Conservation (phyloP, 2,888 invertebrate species). For the Siphlonurus alternatus region DNA sequence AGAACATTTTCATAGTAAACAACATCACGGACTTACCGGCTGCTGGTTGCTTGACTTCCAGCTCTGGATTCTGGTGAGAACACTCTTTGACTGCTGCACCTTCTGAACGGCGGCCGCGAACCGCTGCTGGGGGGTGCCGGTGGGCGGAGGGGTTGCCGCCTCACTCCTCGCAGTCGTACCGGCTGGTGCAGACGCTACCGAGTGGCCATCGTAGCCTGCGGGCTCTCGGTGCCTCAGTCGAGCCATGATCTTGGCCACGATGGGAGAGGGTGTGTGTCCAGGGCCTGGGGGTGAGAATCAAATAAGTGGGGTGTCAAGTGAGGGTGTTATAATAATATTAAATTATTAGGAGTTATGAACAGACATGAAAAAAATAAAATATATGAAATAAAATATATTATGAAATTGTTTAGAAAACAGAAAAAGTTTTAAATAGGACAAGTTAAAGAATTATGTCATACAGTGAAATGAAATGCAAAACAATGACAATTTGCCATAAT, state of each 20-base stretch:
- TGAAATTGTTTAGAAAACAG: too few species aligned
- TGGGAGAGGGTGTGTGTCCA: slow-evolving; percentile 60
- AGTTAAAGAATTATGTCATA: too few species aligned
- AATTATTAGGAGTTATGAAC: too few species aligned
- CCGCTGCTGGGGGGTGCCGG: not conserved
- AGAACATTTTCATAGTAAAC: too few species aligned
- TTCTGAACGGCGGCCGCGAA: not conserved
- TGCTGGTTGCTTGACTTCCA: not conserved
- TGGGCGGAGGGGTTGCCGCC: not conserved
- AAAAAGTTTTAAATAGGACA: too few species aligned
- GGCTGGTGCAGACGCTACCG: slow-evolving; percentile 6
- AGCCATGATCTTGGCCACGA: slow-evolving; percentile 67
- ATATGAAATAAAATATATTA: too few species aligned
- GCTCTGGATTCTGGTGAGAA: slow-evolving; percentile 1
- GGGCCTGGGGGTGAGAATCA: slow-evolving; percentile 37
- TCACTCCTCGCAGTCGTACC: not conserved
- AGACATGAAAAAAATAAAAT: slow-evolving; percentile 17
- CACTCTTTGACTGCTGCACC: not conserved
- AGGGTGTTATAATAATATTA: too few species aligned
- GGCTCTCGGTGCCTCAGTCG: slow-evolving; percentile 12
- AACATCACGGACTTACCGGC: too few species aligned
- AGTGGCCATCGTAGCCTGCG: slow-evolving; percentile 5
- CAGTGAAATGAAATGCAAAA: too few species aligned
- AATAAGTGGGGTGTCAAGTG: too few species aligned
- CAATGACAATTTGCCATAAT: too few species aligned